Evolutionary conservation across 2,113 vertebrate genomes (phyloP).

Genomic region (Crotophaga sulcirostris): DNA sequence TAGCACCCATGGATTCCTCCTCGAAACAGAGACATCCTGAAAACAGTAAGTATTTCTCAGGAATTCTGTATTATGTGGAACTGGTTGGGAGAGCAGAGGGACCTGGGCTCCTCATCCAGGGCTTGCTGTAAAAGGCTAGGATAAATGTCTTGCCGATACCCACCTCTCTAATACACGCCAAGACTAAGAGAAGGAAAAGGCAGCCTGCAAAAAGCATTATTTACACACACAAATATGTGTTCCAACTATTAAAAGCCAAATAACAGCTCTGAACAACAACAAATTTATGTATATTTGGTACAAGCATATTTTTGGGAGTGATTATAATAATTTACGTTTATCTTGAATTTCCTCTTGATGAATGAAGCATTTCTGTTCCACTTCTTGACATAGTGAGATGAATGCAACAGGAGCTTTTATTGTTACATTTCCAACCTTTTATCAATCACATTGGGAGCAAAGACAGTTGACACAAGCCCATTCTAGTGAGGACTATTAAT

Average conservation of each 20-base stretch:
- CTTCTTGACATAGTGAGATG: constrained; percentile 3
- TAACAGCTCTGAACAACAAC: constrained; percentile 55
- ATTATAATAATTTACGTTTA: constrained; percentile 61
- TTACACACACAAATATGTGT: constrained; percentile 43
- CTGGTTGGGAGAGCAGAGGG: neutral
- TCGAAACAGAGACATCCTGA: neutral
- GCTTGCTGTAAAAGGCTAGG: neutral
- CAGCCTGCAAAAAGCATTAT: constrained; percentile 40
- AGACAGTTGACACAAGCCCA: constrained; percentile 30
- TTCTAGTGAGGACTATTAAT: constrained; percentile 4
- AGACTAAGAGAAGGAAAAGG: neutral
- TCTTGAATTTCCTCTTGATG: constrained; percentile 58
- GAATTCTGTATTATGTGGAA: neutral
- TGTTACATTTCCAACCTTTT: constrained; percentile 24
- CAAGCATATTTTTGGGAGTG: constrained; percentile 25
- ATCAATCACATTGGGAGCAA: constrained; percentile 32
- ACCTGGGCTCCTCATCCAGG: neutral
- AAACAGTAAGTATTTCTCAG: neutral
- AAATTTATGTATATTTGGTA: constrained; percentile 56
- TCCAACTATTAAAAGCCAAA: constrained; percentile 58
- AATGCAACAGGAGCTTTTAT: constrained; percentile 39
- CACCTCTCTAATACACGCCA: neutral
- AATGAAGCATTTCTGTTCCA: constrained; percentile 31
- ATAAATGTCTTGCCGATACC: neutral
- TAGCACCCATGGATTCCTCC: neutral